Evolutionary conservation across 2,797 vertebrate genomes (phyloP).

Genomic region (Kryptolebias ocellatus): DNA sequence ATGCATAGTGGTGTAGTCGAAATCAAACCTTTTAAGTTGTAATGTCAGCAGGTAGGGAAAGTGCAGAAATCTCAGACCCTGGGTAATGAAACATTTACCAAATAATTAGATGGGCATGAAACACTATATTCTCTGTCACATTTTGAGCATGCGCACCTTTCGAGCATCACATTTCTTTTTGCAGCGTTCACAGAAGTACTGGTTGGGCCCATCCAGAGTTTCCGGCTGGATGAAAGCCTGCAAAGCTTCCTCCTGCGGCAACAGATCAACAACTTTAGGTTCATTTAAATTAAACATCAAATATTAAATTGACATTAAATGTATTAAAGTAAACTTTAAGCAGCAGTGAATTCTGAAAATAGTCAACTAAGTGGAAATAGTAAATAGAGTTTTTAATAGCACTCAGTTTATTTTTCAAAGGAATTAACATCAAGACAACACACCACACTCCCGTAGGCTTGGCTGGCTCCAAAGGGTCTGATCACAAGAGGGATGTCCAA

Average conservation of each 20-base stretch:
- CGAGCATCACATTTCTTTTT: conserved; percentile 99
- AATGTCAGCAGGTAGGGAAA: conserved; percentile 96
- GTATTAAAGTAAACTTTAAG: neutral
- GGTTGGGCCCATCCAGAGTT: conserved; percentile 96
- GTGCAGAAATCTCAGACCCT: conserved; percentile 97
- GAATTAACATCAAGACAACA: conserved; percentile 62
- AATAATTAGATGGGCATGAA: conserved; percentile 7
- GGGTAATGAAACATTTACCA: conserved; percentile 26
- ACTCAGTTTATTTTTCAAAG: conserved; percentile 17
- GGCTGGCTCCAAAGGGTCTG: conserved; percentile 96
- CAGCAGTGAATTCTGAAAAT: neutral
- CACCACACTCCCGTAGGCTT: conserved; percentile 98
- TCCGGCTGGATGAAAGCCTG: conserved; percentile 99
- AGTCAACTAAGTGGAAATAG: neutral
- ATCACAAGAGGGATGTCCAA: conserved; percentile 99
- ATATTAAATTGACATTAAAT: conserved; percentile 5
- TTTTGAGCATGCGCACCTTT: conserved; percentile 85
- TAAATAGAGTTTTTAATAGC: neutral
- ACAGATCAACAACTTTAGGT: conserved; percentile 5
- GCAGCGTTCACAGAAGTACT: conserved; percentile 98
- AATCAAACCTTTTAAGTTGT: conserved; percentile 98
- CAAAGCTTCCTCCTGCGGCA: conserved; percentile 93
- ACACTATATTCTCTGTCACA: conserved; percentile 8
- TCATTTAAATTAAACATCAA: conserved; percentile 3
- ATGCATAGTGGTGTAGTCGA: conserved; percentile 99